Base-by-base conservation (phyloP, 2,888 invertebrate genomes). In the Sycophila texana region DNA sequence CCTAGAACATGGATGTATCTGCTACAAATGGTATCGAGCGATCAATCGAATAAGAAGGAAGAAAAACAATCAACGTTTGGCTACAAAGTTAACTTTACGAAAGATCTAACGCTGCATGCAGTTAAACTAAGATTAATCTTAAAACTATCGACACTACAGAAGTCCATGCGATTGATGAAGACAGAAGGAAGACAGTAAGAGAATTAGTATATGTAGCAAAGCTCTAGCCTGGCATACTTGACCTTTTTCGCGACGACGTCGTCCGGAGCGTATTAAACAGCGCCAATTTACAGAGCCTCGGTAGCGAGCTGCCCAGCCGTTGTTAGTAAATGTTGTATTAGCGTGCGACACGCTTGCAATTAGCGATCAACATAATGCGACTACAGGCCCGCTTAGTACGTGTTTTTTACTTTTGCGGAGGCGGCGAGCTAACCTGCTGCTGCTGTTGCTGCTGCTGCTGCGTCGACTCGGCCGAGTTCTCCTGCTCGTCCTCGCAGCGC, bases 381-480 rank as follows among this genome's bases (percentile, higher is more conserved):
- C 81, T 83, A 82, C 82, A 82, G 83, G 67, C 55, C 26, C 82
- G 84, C 84, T 39, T 39, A 39, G 39, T 39, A 39, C 1, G 83
- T 84, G 83, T 75, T 81, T 65, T 75, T 85, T 87, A 87, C 83
- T 88, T 86, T 83, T 86, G 85, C 84, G 82, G 47, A 39, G 83
- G 79, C 84, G 83, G 83, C 85, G 88, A 86, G 88, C 90, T 90
- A 90, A 90, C 91, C 90, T 91, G 90, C 85, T 89, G 88, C 85
- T 77, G 80, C 90, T 91, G 90, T 85, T 89, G 88, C 85, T 77
- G 80, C 90, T 91, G 90, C 85, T 89, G 88, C 85, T 77, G 80
- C 10, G 51, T 13, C 14, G 63, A 55, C 12, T 81, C 77, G 4
- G 39, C 58, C 55, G 66, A 18, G 16, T 66, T 55, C 14, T 72